phyloP scores from a whole-genome alignment of 2,113 vertebrate species.

The Serilophus lunatus region DNA sequence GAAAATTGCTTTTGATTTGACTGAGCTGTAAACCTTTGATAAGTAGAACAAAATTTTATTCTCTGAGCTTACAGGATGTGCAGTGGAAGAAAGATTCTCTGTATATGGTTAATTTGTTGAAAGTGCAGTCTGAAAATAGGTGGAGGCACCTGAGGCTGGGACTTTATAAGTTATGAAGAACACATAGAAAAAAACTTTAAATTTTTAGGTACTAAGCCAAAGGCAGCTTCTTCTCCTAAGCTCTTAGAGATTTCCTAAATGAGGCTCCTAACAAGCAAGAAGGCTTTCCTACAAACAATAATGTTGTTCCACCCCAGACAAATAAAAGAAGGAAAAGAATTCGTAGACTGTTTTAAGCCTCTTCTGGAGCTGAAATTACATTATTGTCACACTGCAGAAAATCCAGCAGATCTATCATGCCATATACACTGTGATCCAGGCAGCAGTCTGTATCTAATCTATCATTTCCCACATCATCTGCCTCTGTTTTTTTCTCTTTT shows the following conservation, averaged over 20 bases:
- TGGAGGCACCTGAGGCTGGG: neutral
- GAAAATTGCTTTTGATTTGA: slow-evolving; percentile 18
- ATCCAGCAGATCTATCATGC: neutral
- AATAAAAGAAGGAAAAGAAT: neutral
- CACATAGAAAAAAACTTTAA: neutral
- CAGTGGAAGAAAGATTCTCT: neutral
- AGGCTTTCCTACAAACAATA: neutral
- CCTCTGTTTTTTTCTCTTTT: neutral
- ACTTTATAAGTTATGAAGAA: neutral
- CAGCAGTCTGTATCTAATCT: neutral
- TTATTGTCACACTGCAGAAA: neutral
- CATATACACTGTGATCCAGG: neutral
- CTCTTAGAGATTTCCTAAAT: neutral
- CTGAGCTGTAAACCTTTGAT: neutral
- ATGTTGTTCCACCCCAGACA: neutral
- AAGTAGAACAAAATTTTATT: neutral
- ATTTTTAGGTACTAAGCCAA: neutral
- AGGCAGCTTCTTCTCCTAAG: neutral
- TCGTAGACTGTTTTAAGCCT: neutral
- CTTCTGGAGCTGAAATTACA: neutral
- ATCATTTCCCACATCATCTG: neutral
- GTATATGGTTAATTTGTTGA: neutral
- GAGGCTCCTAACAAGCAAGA: neutral
- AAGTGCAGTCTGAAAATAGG: neutral
- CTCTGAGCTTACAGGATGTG: neutral